A percentile compares a stretch with the other conserved stretches of the same genome.
Conservation (phyloP, 1,140 invertebrate genomes). For the honey bee (Apis mellifera) region Amel_HAv3.1 CM009944.2:9312001-9312500, state of each 20-base stretch:
- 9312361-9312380: constrained; percentile 75
- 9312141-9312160: constrained; percentile 93
- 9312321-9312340: constrained; percentile 84
- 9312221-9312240: not conserved
- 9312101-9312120: constrained; percentile 88
- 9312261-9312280: not conserved
- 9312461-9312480: constrained; percentile 88
- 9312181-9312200: constrained; percentile 81
- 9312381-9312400: constrained; percentile 72
- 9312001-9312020: constrained; percentile 94
- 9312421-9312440: constrained; percentile 87
- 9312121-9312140: constrained; percentile 93
- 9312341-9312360: constrained; percentile 83
- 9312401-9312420: constrained; percentile 78
- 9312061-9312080: constrained; percentile 76
- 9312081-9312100: constrained; percentile 78
- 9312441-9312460: constrained; percentile 93
- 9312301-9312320: constrained; percentile 73
- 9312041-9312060: constrained; percentile 91
- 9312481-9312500: constrained; percentile 7
- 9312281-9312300: constrained; percentile 73
- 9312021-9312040: constrained; percentile 97
- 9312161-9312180: constrained; percentile 84
- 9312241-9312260: not conserved
- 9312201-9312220: constrained; percentile 74